These are phyloP conservation scores for Alauda arvensis DNA, from an alignment of 2,797 vertebrate species.

Conservation along the genomic window DNA sequence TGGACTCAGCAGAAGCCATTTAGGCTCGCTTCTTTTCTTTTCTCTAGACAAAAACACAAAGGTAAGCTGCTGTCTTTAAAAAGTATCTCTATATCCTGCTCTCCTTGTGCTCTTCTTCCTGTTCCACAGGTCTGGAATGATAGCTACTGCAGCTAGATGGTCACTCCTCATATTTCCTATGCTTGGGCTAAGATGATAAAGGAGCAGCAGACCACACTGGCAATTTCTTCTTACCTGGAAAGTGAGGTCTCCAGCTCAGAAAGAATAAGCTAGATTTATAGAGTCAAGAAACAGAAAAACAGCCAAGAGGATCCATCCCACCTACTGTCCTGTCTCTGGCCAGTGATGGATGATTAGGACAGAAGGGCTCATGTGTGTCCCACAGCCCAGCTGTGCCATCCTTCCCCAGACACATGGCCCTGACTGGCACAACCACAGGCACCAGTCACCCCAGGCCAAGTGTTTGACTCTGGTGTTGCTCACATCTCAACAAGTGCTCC, in stretches of 20 bases:
- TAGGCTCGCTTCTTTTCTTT: not conserved
- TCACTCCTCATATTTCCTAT: not conserved
- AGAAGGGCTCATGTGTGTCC: not conserved
- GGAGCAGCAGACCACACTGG: not conserved
- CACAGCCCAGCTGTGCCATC: fast-evolving
- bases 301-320: not conserved
- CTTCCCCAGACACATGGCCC: not conserved
- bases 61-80: not conserved
- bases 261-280: not conserved
- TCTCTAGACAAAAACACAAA: not conserved
- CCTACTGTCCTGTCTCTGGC: not conserved
- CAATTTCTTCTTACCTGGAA: not conserved
- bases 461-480: not conserved
- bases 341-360: not conserved
- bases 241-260: not conserved
- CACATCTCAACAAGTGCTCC: not conserved
- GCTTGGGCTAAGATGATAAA: not conserved
- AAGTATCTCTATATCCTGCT: not conserved
- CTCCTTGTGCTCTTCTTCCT: not conserved
- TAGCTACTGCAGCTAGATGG: not conserved
- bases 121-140: not conserved
- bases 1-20: not conserved
- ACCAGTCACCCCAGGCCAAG: not conserved
- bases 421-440: not conserved
- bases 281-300: not conserved